A percentile compares a stretch with the other conserved stretches of the same genome.
phyloP scores from a whole-genome alignment of 2,797 vertebrate species.

The Squalus acanthias region DNA sequence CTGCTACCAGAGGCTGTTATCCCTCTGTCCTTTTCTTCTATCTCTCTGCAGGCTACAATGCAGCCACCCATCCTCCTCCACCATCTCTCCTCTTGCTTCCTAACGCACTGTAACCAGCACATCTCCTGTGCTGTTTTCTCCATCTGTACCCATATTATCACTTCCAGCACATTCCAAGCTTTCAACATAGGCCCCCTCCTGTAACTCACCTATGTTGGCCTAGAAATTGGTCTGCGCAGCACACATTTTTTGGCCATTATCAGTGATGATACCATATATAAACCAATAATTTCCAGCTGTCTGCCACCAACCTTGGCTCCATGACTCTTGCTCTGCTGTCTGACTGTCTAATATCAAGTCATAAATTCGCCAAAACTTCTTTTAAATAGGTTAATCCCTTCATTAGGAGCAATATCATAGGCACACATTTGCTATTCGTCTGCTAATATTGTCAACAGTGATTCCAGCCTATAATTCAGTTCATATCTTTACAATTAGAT shows the following conservation, averaged over 20 bases:
- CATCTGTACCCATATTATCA: not conserved
- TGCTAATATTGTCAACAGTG: not conserved
- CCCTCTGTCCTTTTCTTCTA: not conserved
- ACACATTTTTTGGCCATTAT: not conserved
- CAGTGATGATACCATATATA: not conserved
- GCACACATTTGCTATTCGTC: not conserved
- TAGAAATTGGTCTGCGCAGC: not conserved
- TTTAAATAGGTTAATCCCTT: slow-evolving; percentile 3
- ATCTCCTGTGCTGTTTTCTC: not conserved
- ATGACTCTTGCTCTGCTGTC: not conserved
- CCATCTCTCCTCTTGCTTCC: not conserved
- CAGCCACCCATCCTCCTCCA: too few relatives aligned
- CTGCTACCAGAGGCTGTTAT: not conserved
- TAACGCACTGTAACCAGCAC: not conserved
- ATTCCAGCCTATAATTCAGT: not conserved
- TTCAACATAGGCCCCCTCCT: not conserved
- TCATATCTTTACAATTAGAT: not conserved
- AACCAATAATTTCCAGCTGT: not conserved
- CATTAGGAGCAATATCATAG: not conserved
- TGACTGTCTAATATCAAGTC: not conserved
- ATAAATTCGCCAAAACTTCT: not conserved
- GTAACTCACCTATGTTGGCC: not conserved
- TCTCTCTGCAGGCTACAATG: not conserved
- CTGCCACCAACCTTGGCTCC: not conserved
- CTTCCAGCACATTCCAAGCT: not conserved